Conservation (phyloP, 2,113 vertebrate genomes). For the Platichthys stellatus region DNA sequence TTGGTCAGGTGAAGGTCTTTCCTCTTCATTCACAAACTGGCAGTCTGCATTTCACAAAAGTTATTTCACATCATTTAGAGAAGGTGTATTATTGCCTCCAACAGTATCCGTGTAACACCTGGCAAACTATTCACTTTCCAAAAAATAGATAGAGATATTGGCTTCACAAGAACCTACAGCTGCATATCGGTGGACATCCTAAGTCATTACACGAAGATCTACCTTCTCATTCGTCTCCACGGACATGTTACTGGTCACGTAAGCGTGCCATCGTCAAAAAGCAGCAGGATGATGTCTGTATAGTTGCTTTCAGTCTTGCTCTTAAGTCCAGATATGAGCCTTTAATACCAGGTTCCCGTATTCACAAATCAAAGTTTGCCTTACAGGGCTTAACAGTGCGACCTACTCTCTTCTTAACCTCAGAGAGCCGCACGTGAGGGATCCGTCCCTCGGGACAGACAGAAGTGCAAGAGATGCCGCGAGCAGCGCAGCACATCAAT, state of each 20-base stretch:
- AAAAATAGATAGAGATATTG: constrained; percentile 18
- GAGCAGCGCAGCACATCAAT: too few relatives aligned
- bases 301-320: too few relatives aligned
- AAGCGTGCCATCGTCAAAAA: constrained; percentile 6
- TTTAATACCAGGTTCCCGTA: too few relatives aligned
- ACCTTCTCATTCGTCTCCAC: neutral
- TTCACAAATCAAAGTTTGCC: too few relatives aligned
- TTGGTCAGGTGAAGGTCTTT: neutral
- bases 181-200: constrained; percentile 20
- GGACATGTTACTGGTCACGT: constrained; percentile 34
- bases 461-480: too few relatives aligned
- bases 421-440: too few relatives aligned
- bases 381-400: too few relatives aligned
- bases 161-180: constrained; percentile 11
- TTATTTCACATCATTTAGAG: constrained; percentile 2
- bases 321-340: too few relatives aligned
- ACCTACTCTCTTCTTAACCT: too few relatives aligned
- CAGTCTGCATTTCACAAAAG: constrained; percentile 2
- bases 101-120: neutral
- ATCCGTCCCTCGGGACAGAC: too few relatives aligned
- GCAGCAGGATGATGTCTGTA: neutral
- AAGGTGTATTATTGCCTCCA: neutral
- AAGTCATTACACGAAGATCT: constrained; percentile 22
- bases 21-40: neutral
- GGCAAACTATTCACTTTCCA: constrained; percentile 11